Evolutionary conservation across 2,797 vertebrate genomes (phyloP).

Genomic region (Hirundo rustica): DNA sequence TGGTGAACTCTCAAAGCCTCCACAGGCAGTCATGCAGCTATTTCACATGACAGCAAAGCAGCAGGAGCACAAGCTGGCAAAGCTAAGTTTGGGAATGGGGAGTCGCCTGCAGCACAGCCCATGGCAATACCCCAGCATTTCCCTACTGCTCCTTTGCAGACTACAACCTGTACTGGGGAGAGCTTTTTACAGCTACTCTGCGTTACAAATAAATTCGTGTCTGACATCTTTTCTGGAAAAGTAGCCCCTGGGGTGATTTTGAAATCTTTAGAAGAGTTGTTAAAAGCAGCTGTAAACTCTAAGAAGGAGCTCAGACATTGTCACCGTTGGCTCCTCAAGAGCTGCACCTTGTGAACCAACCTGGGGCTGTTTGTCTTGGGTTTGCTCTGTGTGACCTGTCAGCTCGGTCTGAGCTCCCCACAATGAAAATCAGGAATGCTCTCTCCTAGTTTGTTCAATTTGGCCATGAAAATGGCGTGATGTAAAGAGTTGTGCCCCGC

Average conservation of each 20-base stretch:
- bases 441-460: background rate
- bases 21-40: background rate
- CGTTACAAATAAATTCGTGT: slow-evolving; percentile 19
- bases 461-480: background rate
- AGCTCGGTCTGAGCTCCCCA: background rate
- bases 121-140: background rate
- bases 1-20: background rate
- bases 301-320: background rate
- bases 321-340: background rate
- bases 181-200: background rate
- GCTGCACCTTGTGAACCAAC: background rate
- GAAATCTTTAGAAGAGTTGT: background rate
- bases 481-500: background rate
- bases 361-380: background rate
- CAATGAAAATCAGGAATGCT: background rate
- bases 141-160: background rate
- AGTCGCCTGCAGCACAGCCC: background rate
- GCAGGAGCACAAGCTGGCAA: background rate
- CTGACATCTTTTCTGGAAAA: background rate
- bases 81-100: background rate
- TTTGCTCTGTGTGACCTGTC: background rate
- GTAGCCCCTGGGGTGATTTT: background rate
- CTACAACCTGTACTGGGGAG: background rate
- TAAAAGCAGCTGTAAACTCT: background rate
- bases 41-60: background rate